Percentiles rank a stretch among this genome's conserved stretches.
Conservation (phyloP, 1,140 invertebrate species). For the Drosophila virilis region DNA sequence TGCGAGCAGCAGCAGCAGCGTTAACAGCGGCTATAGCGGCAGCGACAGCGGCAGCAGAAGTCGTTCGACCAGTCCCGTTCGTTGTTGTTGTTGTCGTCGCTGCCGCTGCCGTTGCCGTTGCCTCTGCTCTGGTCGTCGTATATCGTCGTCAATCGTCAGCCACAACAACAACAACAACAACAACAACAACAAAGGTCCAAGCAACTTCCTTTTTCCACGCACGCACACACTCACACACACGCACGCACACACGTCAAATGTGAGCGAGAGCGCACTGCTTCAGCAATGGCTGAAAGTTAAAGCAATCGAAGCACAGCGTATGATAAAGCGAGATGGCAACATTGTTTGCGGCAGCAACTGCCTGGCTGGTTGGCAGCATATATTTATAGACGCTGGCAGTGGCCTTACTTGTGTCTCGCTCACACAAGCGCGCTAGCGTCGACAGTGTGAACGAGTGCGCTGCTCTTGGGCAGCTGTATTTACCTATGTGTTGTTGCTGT, state of each 20-base stretch:
- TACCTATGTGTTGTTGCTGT: conserved; percentile 72
- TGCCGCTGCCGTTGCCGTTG: conserved; percentile 12
- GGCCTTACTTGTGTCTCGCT: neutral
- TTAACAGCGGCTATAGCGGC: conserved; percentile 23
- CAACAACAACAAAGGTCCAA: conserved; percentile 34
- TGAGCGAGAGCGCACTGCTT: conserved; percentile 30
- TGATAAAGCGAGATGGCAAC: conserved; percentile 32
- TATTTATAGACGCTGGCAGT: conserved; percentile 19
- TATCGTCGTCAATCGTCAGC: conserved; percentile 13
- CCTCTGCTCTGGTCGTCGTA: conserved; percentile 6
- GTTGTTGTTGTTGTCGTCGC: conserved; percentile 36
- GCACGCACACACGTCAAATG: neutral
- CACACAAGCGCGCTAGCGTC: neutral
- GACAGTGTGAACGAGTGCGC: conserved; percentile 39
- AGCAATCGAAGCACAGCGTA: no score
- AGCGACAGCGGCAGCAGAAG: conserved; percentile 56
- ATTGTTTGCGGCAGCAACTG: conserved; percentile 12
- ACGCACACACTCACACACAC: conserved; percentile 6
- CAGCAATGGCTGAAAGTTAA: conserved; percentile 69
- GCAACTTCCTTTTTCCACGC: conserved; percentile 45
- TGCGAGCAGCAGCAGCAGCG: conserved; percentile 48
- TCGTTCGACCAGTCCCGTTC: conserved; percentile 64
- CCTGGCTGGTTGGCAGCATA: conserved; percentile 20
- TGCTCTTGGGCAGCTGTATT: conserved; percentile 63
- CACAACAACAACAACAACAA: conserved; percentile 20